Percentiles rank a stretch among this genome's conserved stretches.
These are phyloP conservation scores for Pseudomugil tenellus DNA, from an alignment of 2,797 vertebrate genomes.

Conservation along the genomic window DNA sequence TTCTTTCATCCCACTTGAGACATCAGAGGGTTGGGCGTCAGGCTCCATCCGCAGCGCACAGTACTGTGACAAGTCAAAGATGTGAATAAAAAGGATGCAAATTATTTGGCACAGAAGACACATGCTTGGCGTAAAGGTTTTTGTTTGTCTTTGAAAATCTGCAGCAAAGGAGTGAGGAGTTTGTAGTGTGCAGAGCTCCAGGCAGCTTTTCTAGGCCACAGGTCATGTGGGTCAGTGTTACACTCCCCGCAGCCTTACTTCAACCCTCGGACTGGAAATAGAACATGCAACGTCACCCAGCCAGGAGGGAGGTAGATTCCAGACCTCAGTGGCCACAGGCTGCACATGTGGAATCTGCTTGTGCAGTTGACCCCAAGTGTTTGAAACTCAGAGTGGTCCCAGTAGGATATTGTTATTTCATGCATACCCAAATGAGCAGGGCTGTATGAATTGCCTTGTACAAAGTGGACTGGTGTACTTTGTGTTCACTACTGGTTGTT, in stretches of 20 bases:
- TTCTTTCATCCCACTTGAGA: slow-evolving; percentile 64
- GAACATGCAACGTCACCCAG: slow-evolving; percentile 83
- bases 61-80: slow-evolving; percentile 79
- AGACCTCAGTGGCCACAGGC: slow-evolving; percentile 73
- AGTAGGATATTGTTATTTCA: slow-evolving; percentile 76
- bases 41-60: slow-evolving; percentile 50
- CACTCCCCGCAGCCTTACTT: slow-evolving; percentile 83
- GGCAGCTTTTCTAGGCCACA: slow-evolving; percentile 83
- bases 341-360: slow-evolving; percentile 77
- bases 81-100: slow-evolving; percentile 80
- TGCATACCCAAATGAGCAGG: slow-evolving; percentile 77
- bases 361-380: slow-evolving; percentile 77
- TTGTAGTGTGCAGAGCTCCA: slow-evolving; percentile 70
- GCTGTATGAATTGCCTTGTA: slow-evolving; percentile 63
- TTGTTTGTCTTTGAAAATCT: slow-evolving; percentile 68
- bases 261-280: slow-evolving; percentile 83
- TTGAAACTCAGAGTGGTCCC: slow-evolving; percentile 76
- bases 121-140: slow-evolving; percentile 61
- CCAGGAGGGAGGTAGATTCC: slow-evolving; percentile 77
- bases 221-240: slow-evolving; percentile 85
- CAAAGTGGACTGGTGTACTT: slow-evolving; percentile 61
- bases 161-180: slow-evolving; percentile 74
- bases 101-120: slow-evolving; percentile 78
- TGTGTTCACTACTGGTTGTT: slow-evolving; percentile 56
- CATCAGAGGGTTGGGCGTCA: slow-evolving; percentile 66